Evolutionary conservation across 37 sponge, comb jelly and placozoan genomes (phyloP), one percentile per base, ranked within the genome.

Genomic region (Aplysina aerophoba): DNA sequence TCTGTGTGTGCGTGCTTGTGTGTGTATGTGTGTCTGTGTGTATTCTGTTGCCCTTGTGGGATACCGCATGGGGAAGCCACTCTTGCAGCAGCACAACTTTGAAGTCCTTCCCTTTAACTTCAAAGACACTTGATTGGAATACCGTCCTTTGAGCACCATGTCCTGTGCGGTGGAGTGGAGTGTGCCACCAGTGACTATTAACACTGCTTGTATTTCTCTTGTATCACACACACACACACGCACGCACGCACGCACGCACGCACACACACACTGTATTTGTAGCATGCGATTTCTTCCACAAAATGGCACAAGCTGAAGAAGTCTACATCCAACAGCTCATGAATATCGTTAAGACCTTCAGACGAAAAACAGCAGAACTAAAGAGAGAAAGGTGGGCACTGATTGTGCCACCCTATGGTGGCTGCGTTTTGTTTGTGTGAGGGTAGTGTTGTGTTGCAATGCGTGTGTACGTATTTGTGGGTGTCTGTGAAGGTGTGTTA

Each of bases 241-340:
- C 36, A 12, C 53, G 20, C 83, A 59, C 63, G 21, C 80, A 16
- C 62, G 11, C 82, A 62, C 63, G 40, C 15, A 39, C 83, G 30
- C 63, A 39, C 80, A 16, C 62, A 28, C 82, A 62, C 63, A 40
- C 15, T 39, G 28, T 50, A 41, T 1, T 30, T 17, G 25, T 67
- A 62, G 53, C 66, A 19, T 80, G 50, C 33, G 93, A 93, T 14
- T 93, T 93, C 54, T 19, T 89, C 36, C 85, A 87, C 34, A 89
- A 87, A 61, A 21, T 93, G 55, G 68, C 90, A 0, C 59, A 85
- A 57, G 84, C 75, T 20, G 87, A 93, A 54, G 87, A 89, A 41
- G 77, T 81, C 15, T 85, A 93, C 40, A 56, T 80, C 15, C 90
- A 87, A 69, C 93, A 93, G 54, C 84, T 93, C 36, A 81, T 55